These are phyloP conservation scores for Drosophila ercepeae DNA, from an alignment of 1,140 invertebrate species.

Conservation along the genomic window DNA sequence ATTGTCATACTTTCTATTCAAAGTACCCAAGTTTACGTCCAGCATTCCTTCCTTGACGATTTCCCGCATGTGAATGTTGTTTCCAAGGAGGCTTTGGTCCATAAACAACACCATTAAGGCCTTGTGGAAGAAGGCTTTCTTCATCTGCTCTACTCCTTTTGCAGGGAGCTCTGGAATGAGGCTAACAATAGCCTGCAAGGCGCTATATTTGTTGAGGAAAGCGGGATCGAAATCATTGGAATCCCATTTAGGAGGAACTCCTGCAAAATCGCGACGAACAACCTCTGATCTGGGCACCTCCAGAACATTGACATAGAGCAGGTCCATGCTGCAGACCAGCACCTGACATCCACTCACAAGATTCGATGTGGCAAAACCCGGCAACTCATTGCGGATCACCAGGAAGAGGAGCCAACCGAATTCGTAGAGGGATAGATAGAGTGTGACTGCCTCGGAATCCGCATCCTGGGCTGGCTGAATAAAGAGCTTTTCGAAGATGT, in stretches of 20 bases:
- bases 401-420: conserved; percentile 97
- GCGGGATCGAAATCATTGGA: conserved; percentile 87
- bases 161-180: conserved; percentile 89
- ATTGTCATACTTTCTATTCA: conserved; percentile 95
- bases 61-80: conserved; percentile 87
- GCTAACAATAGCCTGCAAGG: conserved; percentile 92
- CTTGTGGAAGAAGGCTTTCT: conserved; percentile 94
- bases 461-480: conserved; percentile 83
- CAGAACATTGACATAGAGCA: conserved; percentile 94
- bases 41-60: conserved; percentile 90
- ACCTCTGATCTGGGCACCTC: conserved; percentile 90
- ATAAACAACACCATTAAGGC: conserved; percentile 86
- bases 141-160: conserved; percentile 94
- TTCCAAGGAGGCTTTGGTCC: conserved; percentile 61
- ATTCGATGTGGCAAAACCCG: conserved; percentile 91
- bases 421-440: conserved; percentile 88
- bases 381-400: conserved; percentile 92
- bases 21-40: conserved; percentile 91
- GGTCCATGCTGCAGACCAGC: conserved; percentile 94
- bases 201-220: conserved; percentile 88
- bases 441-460: conserved; percentile 12
- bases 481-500: conserved; percentile 94
- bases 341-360: conserved; percentile 97
- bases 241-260: conserved; percentile 89
- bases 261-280: conserved; percentile 92